Percentiles rank a stretch among this genome's conserved stretches.
Conservation (phyloP, 1,140 invertebrate species). For the Reticulitermes speratus region DNA sequence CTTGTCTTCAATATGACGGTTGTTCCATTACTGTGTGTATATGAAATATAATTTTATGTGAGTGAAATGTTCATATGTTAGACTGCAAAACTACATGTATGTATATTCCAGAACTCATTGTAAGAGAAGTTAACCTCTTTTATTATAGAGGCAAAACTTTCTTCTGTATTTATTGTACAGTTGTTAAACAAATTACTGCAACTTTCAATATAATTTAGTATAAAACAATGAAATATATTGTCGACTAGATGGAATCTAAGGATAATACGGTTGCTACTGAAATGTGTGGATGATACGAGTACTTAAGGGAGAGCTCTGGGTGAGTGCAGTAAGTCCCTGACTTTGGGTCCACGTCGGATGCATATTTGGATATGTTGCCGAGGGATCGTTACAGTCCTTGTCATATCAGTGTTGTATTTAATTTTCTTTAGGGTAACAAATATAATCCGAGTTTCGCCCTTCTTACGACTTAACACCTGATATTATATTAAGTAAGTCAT, state of each 20-base stretch:
- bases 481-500: no score
- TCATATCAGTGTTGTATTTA: no score
- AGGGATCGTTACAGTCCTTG: no score
- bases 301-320: no score
- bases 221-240: background rate
- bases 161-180: conserved; percentile 13
- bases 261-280: background rate
- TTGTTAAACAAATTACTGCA: background rate
- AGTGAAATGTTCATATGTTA: background rate
- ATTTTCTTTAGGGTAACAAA: no score
- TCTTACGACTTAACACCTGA: no score
- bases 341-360: background rate
- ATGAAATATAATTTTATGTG: background rate
- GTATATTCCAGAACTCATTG: background rate
- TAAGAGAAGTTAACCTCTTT: background rate
- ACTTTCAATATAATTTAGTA: background rate
- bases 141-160: background rate
- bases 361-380: no score
- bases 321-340: background rate
- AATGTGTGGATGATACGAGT: no score
- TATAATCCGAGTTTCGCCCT: no score
- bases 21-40: background rate
- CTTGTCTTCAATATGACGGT: background rate
- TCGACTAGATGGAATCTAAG: background rate
- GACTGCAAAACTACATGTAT: background rate